Percentiles rank a stretch among this genome's conserved stretches.
phyloP scores from a whole-genome alignment of 2,888 invertebrate genomes.

The Pristionchus fissidentatus region DNA sequence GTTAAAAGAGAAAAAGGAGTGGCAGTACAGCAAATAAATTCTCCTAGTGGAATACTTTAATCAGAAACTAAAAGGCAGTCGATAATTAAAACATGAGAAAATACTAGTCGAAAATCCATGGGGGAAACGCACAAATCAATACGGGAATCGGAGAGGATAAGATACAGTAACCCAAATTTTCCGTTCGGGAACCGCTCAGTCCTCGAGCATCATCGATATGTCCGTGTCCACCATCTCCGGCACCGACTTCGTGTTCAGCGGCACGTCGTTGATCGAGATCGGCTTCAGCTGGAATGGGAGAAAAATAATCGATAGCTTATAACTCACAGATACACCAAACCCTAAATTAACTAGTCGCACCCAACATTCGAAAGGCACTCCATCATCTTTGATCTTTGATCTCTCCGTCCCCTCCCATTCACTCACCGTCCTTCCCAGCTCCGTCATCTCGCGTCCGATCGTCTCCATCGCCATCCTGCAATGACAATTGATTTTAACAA shows the following conservation, averaged over 20 bases:
- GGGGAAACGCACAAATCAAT: too few relatives aligned
- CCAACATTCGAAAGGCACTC: too few relatives aligned
- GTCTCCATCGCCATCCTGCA: conserved; percentile 36
- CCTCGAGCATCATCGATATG: conserved; percentile 25
- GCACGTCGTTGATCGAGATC: not conserved
- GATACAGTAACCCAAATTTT: not conserved
- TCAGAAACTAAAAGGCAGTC: too few relatives aligned
- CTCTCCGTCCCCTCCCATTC: not conserved
- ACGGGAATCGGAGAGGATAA: not conserved
- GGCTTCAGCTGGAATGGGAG: not conserved
- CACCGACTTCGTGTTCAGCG: conserved; percentile 29
- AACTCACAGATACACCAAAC: not conserved
- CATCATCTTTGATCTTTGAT: not conserved
- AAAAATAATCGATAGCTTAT: not conserved
- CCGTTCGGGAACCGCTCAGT: not conserved
- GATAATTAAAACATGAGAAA: too few relatives aligned
- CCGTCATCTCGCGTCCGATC: conserved; percentile 39
- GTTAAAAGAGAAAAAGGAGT: not conserved
- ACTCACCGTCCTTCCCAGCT: conserved; percentile 24
- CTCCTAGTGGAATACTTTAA: too few relatives aligned
- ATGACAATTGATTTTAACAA: too few relatives aligned
- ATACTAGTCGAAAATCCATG: too few relatives aligned
- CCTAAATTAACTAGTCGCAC: too few relatives aligned
- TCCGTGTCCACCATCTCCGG: conserved; percentile 17
- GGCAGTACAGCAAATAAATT: too few relatives aligned